Percentiles rank a stretch among this genome's conserved stretches.
phyloP scores from a whole-genome alignment of 2,888 invertebrate genomes.

The Nipponacmea schrenckii region DNA sequence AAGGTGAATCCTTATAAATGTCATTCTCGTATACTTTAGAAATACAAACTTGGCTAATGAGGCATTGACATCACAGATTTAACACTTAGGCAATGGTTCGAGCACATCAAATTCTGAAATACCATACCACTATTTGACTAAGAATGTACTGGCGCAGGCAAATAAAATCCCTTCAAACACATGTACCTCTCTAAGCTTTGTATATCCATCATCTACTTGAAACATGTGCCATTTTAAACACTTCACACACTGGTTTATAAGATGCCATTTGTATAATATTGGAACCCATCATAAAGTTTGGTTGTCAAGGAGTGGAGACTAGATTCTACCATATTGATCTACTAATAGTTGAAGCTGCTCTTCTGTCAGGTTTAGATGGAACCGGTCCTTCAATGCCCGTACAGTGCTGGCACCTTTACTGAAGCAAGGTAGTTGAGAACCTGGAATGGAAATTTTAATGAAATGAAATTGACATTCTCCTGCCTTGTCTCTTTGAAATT shows the following conservation, averaged over 20 bases:
- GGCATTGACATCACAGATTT: too few species aligned
- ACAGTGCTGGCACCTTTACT: slow-evolving; percentile 90
- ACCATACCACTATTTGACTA: too few species aligned
- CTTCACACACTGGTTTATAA: slow-evolving; percentile 38
- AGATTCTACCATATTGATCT: slow-evolving; percentile 91
- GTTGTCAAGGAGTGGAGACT: slow-evolving; percentile 96
- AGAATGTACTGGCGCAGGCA: too few species aligned
- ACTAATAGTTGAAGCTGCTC: slow-evolving; percentile 92
- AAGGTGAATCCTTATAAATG: too few species aligned
- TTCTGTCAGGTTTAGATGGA: slow-evolving; percentile 93
- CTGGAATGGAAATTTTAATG: slow-evolving; percentile 69
- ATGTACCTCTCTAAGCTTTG: too few species aligned
- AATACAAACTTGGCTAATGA: too few species aligned
- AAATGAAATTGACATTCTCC: background rate
- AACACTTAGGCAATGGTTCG: too few species aligned
- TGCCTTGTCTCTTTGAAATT: too few species aligned
- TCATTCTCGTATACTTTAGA: too few species aligned
- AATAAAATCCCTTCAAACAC: background rate
- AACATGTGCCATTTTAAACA: too few species aligned
- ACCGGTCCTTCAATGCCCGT: slow-evolving; percentile 89
- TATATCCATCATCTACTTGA: background rate
- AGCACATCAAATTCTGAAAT: too few species aligned
- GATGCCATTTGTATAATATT: slow-evolving; percentile 98
- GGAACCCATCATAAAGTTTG: slow-evolving; percentile 97
- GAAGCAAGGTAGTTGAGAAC: slow-evolving; percentile 95